Evolutionary conservation across 2,113 vertebrate species (phyloP).

Genomic region (Cnemophilus loriae): DNA sequence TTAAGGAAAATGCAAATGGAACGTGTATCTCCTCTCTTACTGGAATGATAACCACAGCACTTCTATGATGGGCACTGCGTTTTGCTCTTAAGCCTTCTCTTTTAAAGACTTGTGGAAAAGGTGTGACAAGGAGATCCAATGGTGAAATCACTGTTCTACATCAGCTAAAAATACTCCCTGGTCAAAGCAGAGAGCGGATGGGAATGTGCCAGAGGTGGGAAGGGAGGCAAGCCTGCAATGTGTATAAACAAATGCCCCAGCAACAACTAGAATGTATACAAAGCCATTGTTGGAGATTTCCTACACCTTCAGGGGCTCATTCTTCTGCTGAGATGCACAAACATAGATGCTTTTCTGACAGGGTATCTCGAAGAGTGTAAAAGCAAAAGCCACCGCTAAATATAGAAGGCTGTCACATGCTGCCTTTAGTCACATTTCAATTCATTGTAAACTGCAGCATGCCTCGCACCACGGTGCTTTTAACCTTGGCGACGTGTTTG

Average conservation of each 20-base stretch:
- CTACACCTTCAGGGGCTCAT: conserved; percentile 51
- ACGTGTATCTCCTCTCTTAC: neutral
- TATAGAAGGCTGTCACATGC: conserved; percentile 57
- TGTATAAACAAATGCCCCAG: conserved; percentile 23
- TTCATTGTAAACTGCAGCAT: conserved; percentile 51
- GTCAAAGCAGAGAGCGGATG: neutral
- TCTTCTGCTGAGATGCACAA: conserved; percentile 56
- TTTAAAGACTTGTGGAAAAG: neutral
- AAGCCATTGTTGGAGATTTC: conserved; percentile 27
- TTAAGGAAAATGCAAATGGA: neutral
- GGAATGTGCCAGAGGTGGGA: neutral
- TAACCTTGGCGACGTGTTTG: neutral
- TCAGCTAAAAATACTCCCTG: conserved; percentile 19
- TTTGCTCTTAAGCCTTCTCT: neutral
- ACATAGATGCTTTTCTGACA: conserved; percentile 50
- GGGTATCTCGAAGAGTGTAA: conserved; percentile 45
- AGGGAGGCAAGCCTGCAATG: neutral
- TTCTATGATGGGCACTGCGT: rapidly evolving
- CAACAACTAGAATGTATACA: neutral
- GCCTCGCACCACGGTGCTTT: neutral
- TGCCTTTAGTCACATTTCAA: conserved; percentile 59
- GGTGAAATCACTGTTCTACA: neutral
- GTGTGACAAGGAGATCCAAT: neutral
- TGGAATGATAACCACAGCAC: neutral
- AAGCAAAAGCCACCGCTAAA: conserved; percentile 48